Evolutionary conservation across 2,113 vertebrate species (phyloP), one percentile per base, ranked within the genome.

Genomic region (Hypanus sabinus): DNA sequence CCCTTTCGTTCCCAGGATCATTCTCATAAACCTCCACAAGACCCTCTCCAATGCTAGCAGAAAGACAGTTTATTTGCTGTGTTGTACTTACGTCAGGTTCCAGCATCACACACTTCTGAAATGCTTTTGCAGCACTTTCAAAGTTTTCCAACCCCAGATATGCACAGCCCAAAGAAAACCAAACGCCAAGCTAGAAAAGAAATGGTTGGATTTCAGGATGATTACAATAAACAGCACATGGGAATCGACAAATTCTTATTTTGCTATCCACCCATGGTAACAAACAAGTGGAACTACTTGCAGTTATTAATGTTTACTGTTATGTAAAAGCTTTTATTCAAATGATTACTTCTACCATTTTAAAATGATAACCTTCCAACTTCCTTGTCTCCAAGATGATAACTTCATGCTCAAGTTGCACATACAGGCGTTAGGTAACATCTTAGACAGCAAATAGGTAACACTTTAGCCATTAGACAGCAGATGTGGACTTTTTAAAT

Each of bases 131-230:
- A 70, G 99, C 98, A 94, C 98, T 98, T 94, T 97, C 97, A 0
- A 98, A 99, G 94, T 96, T 96, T 96, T 99, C 97, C 95, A 99
- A 95, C 65, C 98, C 96, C 94, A 99, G 96, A 95, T 99, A 98
- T 36, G 98, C 98, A 62, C 99, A 99, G 90, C 99, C 99, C 16
- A 99, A 96, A 73, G 99, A 99, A 96, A 99, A 99, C 99, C 99
- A 99, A 88, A 99, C 98, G 30, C 98, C 98, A 0, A 99, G 96
- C 99, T 99, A 95, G 85, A 96, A 94, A n/a, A 95, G 94, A 94
- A 75, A 38, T 71, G 81, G 38, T 27, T 68, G 57, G 3, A 73
- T 73, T 55, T 73, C 65, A 33, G 20, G n/a, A 68, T 62, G 27
- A 36, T 91, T 91, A 20, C 30, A 20, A 73, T 75, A 5, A 71